These are phyloP conservation scores for Heptranchias perlo DNA, from an alignment of 2,113 vertebrate species.

Conservation along the genomic window DNA sequence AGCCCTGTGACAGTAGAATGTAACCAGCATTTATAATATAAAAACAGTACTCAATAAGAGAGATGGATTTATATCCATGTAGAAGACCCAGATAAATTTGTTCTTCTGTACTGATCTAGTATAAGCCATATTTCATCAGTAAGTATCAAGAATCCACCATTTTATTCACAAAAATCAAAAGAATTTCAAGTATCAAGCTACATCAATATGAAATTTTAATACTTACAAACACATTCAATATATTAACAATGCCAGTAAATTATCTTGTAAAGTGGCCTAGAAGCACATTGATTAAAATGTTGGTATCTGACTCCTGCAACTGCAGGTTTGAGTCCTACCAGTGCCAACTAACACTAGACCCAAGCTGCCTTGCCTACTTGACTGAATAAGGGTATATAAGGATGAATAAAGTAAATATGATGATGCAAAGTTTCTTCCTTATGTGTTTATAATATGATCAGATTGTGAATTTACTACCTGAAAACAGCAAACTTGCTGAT, in stretches of 20 bases:
- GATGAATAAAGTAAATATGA: background rate
- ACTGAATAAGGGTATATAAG: background rate
- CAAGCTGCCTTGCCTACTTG: background rate
- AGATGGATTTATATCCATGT: background rate
- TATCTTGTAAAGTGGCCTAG: background rate
- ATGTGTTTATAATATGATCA: background rate
- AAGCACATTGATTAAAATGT: slow-evolving; percentile 10
- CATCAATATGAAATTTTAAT: background rate
- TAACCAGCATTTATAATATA: slow-evolving; percentile 22
- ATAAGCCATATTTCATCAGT: background rate
- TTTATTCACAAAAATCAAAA: slow-evolving; percentile 11
- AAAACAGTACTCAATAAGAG: background rate
- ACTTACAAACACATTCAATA: background rate
- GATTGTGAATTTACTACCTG: background rate
- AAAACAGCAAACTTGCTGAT: background rate
- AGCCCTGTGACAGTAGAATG: background rate
- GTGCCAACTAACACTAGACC: background rate
- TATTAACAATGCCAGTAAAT: background rate
- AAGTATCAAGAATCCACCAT: background rate
- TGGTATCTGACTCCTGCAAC: background rate
- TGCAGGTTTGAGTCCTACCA: background rate
- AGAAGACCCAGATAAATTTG: background rate
- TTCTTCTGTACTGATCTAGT: background rate
- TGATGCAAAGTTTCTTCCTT: background rate
- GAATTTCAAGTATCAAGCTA: background rate